Conservation (phyloP, 1,140 invertebrate genomes). For the Brevipalpus yothersi region DNA sequence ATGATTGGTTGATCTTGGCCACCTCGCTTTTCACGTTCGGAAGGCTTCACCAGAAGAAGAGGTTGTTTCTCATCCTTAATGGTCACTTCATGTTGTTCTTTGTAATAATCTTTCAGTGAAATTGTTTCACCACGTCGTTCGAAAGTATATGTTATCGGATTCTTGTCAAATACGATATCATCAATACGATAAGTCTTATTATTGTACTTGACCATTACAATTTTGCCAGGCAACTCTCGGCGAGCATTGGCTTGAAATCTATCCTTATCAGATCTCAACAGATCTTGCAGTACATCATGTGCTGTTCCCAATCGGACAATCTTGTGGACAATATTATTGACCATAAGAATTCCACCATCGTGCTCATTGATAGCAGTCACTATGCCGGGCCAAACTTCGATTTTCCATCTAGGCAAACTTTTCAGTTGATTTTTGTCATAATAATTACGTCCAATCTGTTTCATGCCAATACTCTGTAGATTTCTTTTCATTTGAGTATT, state of each 20-base stretch:
- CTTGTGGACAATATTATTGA: constrained; percentile 47
- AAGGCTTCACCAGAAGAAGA: constrained; percentile 14
- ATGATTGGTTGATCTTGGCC: constrained; percentile 6
- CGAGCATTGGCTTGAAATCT: constrained; percentile 2
- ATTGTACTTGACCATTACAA: constrained; percentile 25
- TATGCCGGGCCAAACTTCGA: constrained; percentile 20
- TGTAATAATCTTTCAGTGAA: constrained; percentile 20
- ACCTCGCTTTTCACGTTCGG: constrained; percentile 6
- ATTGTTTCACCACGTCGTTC: constrained; percentile 14
- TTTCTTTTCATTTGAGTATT: constrained; percentile 2
- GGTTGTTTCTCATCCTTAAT: constrained; percentile 19
- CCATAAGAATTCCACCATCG: constrained; percentile 40
- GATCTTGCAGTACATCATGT: not conserved
- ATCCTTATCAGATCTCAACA: not conserved
- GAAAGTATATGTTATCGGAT: constrained; percentile 17
- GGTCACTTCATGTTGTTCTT: constrained; percentile 17
- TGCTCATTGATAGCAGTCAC: constrained; percentile 49
- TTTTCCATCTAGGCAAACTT: not conserved
- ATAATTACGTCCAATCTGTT: constrained; percentile 3
- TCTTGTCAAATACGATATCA: constrained; percentile 23
- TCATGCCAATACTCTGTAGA: not conserved
- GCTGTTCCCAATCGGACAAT: constrained; percentile 27
- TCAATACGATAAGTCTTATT: constrained; percentile 25
- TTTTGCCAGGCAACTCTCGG: constrained; percentile 12
- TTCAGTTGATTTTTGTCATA: not conserved